phyloP scores from a whole-genome alignment of 2,113 vertebrate species.

The Equus quagga region DNA sequence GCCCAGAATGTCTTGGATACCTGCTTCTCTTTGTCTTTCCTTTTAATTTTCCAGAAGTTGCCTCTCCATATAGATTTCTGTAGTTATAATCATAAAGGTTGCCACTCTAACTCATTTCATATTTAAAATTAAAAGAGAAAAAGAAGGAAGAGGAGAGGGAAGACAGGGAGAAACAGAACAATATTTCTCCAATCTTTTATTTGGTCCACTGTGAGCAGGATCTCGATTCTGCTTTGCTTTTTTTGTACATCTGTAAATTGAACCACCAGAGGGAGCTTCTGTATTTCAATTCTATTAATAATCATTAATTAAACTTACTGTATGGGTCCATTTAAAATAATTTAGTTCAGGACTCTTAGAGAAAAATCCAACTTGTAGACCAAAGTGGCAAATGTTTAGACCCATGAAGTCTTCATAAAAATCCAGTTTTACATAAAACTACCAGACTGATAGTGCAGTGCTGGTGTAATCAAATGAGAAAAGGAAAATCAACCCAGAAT shows the following conservation, averaged over 20 bases:
- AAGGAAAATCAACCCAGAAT: not conserved
- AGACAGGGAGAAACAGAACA: not conserved
- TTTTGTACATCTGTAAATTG: not conserved
- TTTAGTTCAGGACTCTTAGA: not conserved
- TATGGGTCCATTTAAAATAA: not conserved
- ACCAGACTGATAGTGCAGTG: not conserved
- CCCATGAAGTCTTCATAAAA: not conserved
- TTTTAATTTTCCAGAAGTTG: constrained; percentile 24
- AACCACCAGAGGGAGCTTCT: constrained; percentile 84
- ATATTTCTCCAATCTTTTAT: not conserved
- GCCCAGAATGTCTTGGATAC: not conserved
- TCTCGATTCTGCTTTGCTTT: fast-evolving
- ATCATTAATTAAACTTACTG: not conserved
- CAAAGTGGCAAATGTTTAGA: not conserved
- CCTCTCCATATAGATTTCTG: not conserved
- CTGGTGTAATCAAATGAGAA: not conserved
- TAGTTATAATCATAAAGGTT: not conserved
- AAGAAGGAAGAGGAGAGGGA: not conserved
- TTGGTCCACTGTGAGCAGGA: fast-evolving
- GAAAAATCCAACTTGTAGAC: not conserved
- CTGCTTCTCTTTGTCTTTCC: not conserved
- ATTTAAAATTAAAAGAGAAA: not conserved
- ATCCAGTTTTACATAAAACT: not conserved
- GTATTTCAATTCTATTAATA: constrained; percentile 51
- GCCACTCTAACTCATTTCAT: not conserved